phyloP scores from a whole-genome alignment of 2,888 invertebrate species.

The Andrena praecox region DNA sequence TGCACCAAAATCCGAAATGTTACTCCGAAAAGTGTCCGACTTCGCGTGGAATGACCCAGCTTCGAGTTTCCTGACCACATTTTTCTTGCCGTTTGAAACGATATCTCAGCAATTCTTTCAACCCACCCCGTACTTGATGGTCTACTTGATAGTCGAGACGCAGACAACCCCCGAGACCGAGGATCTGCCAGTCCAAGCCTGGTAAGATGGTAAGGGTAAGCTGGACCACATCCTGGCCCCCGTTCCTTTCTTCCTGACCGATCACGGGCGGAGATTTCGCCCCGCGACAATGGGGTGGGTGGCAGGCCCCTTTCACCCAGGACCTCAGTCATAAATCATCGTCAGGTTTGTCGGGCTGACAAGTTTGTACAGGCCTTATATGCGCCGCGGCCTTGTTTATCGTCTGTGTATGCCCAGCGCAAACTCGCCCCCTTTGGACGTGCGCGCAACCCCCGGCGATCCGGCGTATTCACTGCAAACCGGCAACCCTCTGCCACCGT shows the following conservation, averaged over 20 bases:
- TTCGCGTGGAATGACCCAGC: too few species aligned
- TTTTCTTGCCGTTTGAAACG: not conserved
- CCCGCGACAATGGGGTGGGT: slow-evolving; percentile 4
- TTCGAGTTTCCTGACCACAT: not conserved
- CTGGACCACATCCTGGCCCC: not conserved
- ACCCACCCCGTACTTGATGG: too few species aligned
- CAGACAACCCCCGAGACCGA: too few species aligned
- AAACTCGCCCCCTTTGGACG: slow-evolving; percentile 60
- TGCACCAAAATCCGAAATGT: too few species aligned
- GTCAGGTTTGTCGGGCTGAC: slow-evolving; percentile 64
- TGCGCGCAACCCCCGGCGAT: slow-evolving; percentile 23
- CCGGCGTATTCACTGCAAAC: slow-evolving; percentile 39
- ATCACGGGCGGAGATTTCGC: slow-evolving; percentile 1
- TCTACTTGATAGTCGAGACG: too few species aligned
- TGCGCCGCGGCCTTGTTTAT: slow-evolving; percentile 68
- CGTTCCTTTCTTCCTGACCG: not conserved
- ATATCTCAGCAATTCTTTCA: not conserved
- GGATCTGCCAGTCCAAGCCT: too few species aligned
- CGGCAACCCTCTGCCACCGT: slow-evolving; percentile 45
- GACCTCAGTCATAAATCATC: slow-evolving; percentile 69
- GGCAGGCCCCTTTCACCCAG: slow-evolving; percentile 51
- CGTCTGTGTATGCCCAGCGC: slow-evolving; percentile 71
- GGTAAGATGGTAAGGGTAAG: not conserved
- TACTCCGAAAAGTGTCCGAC: too few species aligned
- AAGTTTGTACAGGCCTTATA: slow-evolving; percentile 69